Percentiles rank a stretch among this genome's conserved stretches.
These are phyloP conservation scores for Bellardia bayeri DNA, from an alignment of 2,888 invertebrate species.

Conservation along the genomic window DNA sequence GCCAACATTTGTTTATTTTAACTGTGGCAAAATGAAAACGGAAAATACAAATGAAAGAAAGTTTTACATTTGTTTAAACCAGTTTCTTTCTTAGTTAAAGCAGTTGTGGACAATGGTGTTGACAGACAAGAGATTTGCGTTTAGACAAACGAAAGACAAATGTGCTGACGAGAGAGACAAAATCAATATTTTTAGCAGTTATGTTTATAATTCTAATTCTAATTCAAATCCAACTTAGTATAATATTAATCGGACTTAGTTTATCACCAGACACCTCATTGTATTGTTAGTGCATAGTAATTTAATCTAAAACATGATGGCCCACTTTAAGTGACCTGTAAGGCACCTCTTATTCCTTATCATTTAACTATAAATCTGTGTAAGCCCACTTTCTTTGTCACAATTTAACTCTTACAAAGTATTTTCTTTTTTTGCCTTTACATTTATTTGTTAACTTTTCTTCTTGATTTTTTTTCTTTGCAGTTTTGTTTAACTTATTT, in stretches of 20 bases:
- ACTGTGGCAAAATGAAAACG: constrained; percentile 13
- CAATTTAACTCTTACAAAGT: background rate
- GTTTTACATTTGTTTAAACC: constrained; percentile 39
- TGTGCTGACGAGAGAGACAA: too few species aligned
- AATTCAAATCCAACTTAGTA: too few species aligned
- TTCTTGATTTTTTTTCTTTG: constrained; percentile 6
- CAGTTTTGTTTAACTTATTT: constrained; percentile 22
- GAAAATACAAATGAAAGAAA: constrained; percentile 18
- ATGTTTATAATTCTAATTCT: too few species aligned
- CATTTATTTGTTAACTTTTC: constrained; percentile 59
- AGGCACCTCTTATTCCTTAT: background rate
- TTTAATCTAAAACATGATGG: background rate
- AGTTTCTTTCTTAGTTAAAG: background rate
- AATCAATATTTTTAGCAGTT: too few species aligned
- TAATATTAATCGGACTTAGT: too few species aligned
- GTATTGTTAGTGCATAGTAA: too few species aligned
- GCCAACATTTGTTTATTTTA: constrained; percentile 39
- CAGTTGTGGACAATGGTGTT: background rate
- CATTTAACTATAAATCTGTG: constrained; percentile 29
- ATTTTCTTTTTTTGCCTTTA: background rate
- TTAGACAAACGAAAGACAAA: too few species aligned
- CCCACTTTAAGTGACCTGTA: background rate
- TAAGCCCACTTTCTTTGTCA: constrained; percentile 31
- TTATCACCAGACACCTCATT: too few species aligned
- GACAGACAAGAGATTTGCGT: background rate